These are phyloP conservation scores for Ennomos quercinarius DNA, from an alignment of 2,888 invertebrate species.

Conservation along the genomic window DNA sequence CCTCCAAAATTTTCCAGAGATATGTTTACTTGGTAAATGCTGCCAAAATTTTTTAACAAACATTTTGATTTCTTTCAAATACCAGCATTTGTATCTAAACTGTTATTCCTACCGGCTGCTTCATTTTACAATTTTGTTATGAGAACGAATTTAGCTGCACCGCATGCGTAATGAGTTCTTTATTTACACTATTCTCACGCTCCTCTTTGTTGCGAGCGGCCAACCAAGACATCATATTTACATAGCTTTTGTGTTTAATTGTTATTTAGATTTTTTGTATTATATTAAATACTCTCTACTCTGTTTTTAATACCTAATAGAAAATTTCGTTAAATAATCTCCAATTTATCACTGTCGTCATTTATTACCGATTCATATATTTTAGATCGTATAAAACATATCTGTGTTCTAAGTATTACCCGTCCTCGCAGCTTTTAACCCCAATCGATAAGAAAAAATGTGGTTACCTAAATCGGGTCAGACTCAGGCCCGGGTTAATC, in stretches of 20 bases:
- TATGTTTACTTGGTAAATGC: neutral
- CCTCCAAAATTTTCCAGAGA: too few relatives aligned
- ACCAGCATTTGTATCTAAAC: neutral
- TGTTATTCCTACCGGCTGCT: neutral
- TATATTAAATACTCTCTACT: too few relatives aligned
- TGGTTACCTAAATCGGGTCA: conserved; percentile 32
- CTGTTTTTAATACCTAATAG: too few relatives aligned
- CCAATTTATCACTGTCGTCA: too few relatives aligned
- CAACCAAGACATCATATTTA: conserved; percentile 25
- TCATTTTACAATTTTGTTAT: conserved; percentile 11
- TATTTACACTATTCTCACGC: conserved; percentile 28
- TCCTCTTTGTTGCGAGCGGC: conserved; percentile 18
- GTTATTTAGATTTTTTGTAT: too few relatives aligned
- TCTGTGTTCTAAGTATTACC: conserved; percentile 12
- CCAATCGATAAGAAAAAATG: conserved; percentile 36
- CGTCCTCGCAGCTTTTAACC: conserved; percentile 35
- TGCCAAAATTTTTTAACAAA: conserved; percentile 1
- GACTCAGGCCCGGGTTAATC: conserved; percentile 55
- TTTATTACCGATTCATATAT: too few relatives aligned
- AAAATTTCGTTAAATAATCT: too few relatives aligned
- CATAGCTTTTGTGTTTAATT: conserved; percentile 12
- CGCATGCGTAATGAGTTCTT: conserved; percentile 11
- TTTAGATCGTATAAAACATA: neutral
- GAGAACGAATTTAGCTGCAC: conserved; percentile 4
- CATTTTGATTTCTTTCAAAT: neutral